Evolutionary conservation across 1,140 invertebrate genomes (phyloP).

Genomic region (Cydia pomonella): DNA sequence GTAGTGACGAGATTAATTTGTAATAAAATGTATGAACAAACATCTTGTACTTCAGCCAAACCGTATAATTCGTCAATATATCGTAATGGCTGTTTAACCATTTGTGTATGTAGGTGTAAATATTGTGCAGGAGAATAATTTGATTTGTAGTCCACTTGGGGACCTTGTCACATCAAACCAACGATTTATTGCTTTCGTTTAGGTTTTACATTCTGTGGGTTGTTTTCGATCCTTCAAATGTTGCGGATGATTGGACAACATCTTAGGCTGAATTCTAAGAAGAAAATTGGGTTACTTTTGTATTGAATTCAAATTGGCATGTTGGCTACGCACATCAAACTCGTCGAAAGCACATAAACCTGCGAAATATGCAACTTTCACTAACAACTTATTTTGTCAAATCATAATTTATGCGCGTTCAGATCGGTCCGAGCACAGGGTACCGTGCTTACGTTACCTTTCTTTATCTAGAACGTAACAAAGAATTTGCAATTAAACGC

Average conservation of each 20-base stretch:
- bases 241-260: neutral
- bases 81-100: slow-evolving; percentile 3
- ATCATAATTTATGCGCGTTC: too few relatives aligned
- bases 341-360: neutral
- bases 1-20: slow-evolving; percentile 53
- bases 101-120: slow-evolving; percentile 28
- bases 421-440: too few relatives aligned
- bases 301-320: neutral
- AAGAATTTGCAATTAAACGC: too few relatives aligned
- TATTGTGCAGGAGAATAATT: neutral
- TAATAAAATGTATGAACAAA: slow-evolving; percentile 38
- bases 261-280: neutral
- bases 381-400: too few relatives aligned
- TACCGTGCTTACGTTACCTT: too few relatives aligned
- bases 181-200: neutral
- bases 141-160: slow-evolving; percentile 2
- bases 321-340: neutral
- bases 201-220: neutral
- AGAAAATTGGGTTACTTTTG: neutral
- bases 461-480: too few relatives aligned
- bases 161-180: slow-evolving; percentile 16
- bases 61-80: slow-evolving; percentile 19
- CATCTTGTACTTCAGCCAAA: neutral
- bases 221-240: neutral
- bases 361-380: too few relatives aligned